Conservation (phyloP, 2,797 vertebrate species). For the Channallabes apus region DNA sequence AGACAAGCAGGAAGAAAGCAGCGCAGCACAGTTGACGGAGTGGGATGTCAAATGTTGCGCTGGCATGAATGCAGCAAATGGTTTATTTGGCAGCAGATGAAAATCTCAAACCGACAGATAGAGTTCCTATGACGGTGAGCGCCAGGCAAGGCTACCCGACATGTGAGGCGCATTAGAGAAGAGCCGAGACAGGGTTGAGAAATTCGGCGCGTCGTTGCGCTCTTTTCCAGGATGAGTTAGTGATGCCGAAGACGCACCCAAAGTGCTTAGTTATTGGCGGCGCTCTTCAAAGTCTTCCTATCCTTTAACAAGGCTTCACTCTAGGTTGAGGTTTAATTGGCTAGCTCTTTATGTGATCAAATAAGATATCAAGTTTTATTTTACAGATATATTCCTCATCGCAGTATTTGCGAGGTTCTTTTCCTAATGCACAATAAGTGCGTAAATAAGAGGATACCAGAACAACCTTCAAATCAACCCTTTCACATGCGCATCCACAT, state of each 20-base stretch:
- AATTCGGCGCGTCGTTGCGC: slow-evolving; percentile 1
- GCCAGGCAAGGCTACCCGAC: slow-evolving; percentile 70
- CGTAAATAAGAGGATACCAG: slow-evolving; percentile 11
- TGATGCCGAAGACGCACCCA: not conserved
- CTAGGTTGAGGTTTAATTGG: slow-evolving; percentile 14
- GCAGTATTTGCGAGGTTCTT: not conserved
- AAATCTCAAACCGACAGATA: slow-evolving; percentile 63
- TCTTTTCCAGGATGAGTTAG: slow-evolving; percentile 1
- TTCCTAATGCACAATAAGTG: not conserved
- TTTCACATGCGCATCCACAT: slow-evolving; percentile 65
- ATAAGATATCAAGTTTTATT: slow-evolving; percentile 23
- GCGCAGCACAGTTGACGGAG: slow-evolving; percentile 59
- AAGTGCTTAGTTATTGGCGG: not conserved
- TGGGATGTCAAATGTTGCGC: slow-evolving; percentile 59
- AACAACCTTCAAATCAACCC: slow-evolving; percentile 25
- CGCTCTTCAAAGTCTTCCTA: slow-evolving; percentile 9
- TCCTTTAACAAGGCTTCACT: slow-evolving; percentile 10
- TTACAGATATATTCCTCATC: not conserved
- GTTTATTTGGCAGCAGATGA: slow-evolving; percentile 70
- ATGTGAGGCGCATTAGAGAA: slow-evolving; percentile 67
- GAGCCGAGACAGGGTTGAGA: slow-evolving; percentile 60
- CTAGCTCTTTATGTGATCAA: slow-evolving; percentile 4
- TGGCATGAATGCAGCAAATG: slow-evolving; percentile 66
- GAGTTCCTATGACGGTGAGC: slow-evolving; percentile 69
- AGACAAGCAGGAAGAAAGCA: slow-evolving; percentile 53